Base-by-base conservation (phyloP, 2,888 invertebrate genomes). In the Seira ritae region DNA sequence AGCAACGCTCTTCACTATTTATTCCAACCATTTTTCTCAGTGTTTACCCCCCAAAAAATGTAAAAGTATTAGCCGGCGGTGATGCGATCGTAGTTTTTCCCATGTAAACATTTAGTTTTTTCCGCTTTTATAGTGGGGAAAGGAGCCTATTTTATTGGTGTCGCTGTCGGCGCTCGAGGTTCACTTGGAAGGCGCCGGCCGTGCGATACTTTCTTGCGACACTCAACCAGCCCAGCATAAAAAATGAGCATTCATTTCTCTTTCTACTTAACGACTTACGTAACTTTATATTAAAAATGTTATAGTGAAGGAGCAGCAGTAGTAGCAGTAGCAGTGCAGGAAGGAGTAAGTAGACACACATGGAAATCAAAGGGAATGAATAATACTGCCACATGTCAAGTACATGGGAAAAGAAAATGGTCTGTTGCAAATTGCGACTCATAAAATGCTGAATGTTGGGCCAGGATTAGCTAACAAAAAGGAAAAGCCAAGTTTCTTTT, bases 91-190 rank as follows among this genome's bases (percentile, higher is more conserved):
- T 23, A 24, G 67, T 69, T 23, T 66, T 76, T 66, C 70, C 71
- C 75, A 76, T 67, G 81, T 81, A 81, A 81, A 76, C 76, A 81
- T 81, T 75, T 75, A 81, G 76, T 75, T 81, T 81, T 70, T 74
- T 37, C 66, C n/a, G 20, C 24, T 81, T 80, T 81, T 81, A 81
- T 81, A 70, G 76, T 71, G 70, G 76, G 69, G 81, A 81, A 76
- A 81, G 75, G 81, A 81, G 81, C 81, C 81, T 81, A 85, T 88
- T 89, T 89, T 89, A 87, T 88, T 89, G 87, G 89, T 89, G 89
- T 89, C 87, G 89, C 87, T 87, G 86, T 88, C 86, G 87, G 87
- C 88, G 87, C 88, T 85, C 79, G 76, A 84, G 86, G 86, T 86
- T 87, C 86, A 88, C 86, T 88, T 87, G 77, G 82, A 80, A 88